phyloP scores from a whole-genome alignment of 2,113 vertebrate genomes.

The Sorex araneus region DNA sequence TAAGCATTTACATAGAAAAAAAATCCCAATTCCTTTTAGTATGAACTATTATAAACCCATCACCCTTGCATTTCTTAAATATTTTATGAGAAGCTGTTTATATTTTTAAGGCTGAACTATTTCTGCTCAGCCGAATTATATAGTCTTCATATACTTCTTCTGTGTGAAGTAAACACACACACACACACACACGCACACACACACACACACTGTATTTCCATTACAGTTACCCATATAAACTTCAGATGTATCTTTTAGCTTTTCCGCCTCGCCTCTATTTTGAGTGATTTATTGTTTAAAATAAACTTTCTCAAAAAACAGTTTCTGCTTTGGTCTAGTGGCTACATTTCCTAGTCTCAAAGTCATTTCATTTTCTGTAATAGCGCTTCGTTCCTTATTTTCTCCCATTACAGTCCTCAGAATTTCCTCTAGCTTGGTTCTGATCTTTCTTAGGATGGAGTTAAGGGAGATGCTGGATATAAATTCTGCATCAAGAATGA shows the following conservation, averaged over 20 bases:
- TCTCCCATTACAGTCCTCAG: not conserved
- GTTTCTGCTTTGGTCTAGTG: constrained; percentile 32
- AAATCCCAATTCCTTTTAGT: constrained; percentile 60
- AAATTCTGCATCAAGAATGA: not conserved
- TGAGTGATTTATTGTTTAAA: constrained; percentile 33
- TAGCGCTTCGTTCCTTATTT: not conserved
- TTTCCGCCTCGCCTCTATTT: constrained; percentile 29
- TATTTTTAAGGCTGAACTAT: constrained; percentile 51
- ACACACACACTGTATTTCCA: not conserved
- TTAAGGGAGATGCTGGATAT: not conserved
- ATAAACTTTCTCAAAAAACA: not conserved
- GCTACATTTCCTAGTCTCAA: constrained; percentile 29
- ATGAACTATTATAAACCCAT: constrained; percentile 62
- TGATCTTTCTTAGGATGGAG: not conserved
- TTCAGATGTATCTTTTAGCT: constrained; percentile 32
- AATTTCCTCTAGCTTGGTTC: not conserved
- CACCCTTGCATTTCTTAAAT: constrained; percentile 41
- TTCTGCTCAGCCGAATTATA: constrained; percentile 46
- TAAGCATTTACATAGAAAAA: constrained; percentile 54
- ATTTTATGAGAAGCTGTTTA: constrained; percentile 70
- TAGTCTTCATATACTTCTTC: constrained; percentile 29
- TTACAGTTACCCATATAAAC: constrained; percentile 11
- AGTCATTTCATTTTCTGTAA: not conserved
- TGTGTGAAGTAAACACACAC: constrained; percentile 63
- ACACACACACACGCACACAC: too few relatives aligned